Percentiles rank a stretch among this genome's conserved stretches.
Evolutionary conservation across 1,140 invertebrate genomes (phyloP).

Genomic region (Drosophila triauraria): DNA sequence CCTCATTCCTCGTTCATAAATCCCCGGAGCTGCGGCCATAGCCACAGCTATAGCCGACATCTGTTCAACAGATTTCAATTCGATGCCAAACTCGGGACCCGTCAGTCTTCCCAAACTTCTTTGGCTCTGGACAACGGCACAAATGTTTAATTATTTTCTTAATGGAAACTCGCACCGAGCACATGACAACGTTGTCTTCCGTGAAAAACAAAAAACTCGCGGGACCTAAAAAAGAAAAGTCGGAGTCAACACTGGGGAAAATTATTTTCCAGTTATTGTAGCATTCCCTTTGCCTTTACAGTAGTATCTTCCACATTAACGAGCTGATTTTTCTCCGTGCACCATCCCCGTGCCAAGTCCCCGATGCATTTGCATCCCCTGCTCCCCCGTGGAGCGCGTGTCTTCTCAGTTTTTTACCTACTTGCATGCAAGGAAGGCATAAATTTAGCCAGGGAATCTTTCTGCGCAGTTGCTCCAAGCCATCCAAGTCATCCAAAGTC

Average conservation of each 20-base stretch:
- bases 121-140: conserved; percentile 53
- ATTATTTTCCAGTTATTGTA: background rate
- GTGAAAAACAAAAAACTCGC: conserved; percentile 60
- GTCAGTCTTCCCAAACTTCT: conserved; percentile 15
- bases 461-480: conserved; percentile 62
- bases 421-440: conserved; percentile 24
- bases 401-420: conserved; percentile 56
- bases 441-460: conserved; percentile 22
- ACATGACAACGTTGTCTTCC: conserved; percentile 77
- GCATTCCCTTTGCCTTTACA: no score
- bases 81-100: conserved; percentile 40
- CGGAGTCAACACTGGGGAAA: conserved; percentile 25
- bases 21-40: conserved; percentile 25
- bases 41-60: conserved; percentile 59
- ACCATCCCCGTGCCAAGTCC: conserved; percentile 26
- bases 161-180: conserved; percentile 74
- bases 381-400: conserved; percentile 70
- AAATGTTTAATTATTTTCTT: conserved; percentile 84
- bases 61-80: conserved; percentile 82
- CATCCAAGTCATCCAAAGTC: conserved; percentile 21
- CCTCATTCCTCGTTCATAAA: conserved; percentile 48
- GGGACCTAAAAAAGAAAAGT: conserved; percentile 18
- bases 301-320: background rate
- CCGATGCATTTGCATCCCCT: conserved; percentile 34
- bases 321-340: background rate